phyloP scores from a whole-genome alignment of 2,797 vertebrate species.

The Acridotheres tristis region DNA sequence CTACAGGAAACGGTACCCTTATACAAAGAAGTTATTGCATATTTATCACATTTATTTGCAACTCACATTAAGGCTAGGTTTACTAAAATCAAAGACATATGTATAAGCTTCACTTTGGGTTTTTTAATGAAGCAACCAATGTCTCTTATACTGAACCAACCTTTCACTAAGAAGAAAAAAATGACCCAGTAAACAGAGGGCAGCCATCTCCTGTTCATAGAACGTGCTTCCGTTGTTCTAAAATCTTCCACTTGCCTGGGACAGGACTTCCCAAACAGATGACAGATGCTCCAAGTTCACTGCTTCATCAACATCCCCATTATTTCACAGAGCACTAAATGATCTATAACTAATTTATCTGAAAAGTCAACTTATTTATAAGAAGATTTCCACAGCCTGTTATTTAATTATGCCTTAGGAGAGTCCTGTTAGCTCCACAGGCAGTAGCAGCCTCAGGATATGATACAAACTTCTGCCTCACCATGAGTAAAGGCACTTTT shows the following conservation, averaged over 20 bases:
- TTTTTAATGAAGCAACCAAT: slow-evolving; percentile 21
- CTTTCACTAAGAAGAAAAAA: not conserved
- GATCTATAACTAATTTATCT: slow-evolving; percentile 29
- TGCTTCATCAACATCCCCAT: slow-evolving; percentile 22
- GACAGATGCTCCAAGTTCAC: slow-evolving; percentile 39
- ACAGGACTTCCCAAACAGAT: not conserved
- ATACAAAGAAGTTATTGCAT: slow-evolving; percentile 71
- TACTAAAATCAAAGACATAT: slow-evolving; percentile 51
- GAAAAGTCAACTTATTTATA: slow-evolving; percentile 7
- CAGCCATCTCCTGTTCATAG: not conserved
- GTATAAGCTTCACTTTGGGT: not conserved
- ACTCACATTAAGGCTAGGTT: slow-evolving; percentile 66
- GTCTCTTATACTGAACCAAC: not conserved
- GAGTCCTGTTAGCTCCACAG: slow-evolving; percentile 21
- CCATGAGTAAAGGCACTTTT: slow-evolving; percentile 62
- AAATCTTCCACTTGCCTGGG: slow-evolving; percentile 3
- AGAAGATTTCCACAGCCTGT: slow-evolving; percentile 31
- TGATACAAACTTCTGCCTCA: slow-evolving; percentile 50
- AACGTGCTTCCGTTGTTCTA: slow-evolving; percentile 21
- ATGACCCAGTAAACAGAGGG: not conserved
- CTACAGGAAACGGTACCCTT: slow-evolving; percentile 61
- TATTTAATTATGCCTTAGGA: slow-evolving; percentile 23
- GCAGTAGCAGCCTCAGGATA: slow-evolving; percentile 50
- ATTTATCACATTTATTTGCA: slow-evolving; percentile 69
- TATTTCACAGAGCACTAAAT: slow-evolving; percentile 51